phyloP scores from a whole-genome alignment of 2,888 invertebrate species.

The Blastobasis adustella region DNA sequence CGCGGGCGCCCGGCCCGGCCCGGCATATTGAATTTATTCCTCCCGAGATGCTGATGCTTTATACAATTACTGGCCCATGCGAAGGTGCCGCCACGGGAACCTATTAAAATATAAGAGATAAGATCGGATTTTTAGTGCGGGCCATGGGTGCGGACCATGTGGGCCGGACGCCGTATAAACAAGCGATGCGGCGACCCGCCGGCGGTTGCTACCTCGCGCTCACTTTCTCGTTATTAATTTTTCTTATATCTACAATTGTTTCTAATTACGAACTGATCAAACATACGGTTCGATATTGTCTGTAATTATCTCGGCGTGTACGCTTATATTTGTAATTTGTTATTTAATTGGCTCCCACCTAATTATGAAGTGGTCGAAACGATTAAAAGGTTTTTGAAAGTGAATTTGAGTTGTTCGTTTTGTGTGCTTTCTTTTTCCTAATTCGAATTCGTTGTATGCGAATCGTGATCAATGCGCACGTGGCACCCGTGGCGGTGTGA shows the following conservation, averaged over 20 bases:
- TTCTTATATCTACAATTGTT: constrained; percentile 67
- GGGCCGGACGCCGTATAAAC: constrained; percentile 61
- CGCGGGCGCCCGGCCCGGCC: constrained; percentile 28
- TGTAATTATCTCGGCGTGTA: constrained; percentile 57
- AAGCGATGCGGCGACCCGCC: constrained; percentile 30
- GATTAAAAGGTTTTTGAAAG: constrained; percentile 20
- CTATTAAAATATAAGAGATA: constrained; percentile 72
- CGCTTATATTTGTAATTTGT: constrained; percentile 61
- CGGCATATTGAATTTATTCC: constrained; percentile 62
- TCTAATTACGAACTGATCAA: constrained; percentile 66
- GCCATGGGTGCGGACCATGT: constrained; percentile 66
- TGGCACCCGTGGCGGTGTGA: no score
- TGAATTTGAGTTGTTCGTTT: no score
- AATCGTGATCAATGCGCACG: no score
- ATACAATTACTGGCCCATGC: constrained; percentile 57
- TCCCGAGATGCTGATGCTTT: constrained; percentile 53
- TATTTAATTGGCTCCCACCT: constrained; percentile 56
- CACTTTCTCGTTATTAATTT: constrained; percentile 51
- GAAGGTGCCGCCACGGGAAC: constrained; percentile 68
- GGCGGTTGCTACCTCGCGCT: constrained; percentile 40
- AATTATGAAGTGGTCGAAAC: constrained; percentile 44
- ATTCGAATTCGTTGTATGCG: no score
- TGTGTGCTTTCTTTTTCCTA: no score
- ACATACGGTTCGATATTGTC: constrained; percentile 65
- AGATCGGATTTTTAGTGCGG: constrained; percentile 66